Conservation (phyloP, 2,797 vertebrate species). For the Poecilia wingei region DNA sequence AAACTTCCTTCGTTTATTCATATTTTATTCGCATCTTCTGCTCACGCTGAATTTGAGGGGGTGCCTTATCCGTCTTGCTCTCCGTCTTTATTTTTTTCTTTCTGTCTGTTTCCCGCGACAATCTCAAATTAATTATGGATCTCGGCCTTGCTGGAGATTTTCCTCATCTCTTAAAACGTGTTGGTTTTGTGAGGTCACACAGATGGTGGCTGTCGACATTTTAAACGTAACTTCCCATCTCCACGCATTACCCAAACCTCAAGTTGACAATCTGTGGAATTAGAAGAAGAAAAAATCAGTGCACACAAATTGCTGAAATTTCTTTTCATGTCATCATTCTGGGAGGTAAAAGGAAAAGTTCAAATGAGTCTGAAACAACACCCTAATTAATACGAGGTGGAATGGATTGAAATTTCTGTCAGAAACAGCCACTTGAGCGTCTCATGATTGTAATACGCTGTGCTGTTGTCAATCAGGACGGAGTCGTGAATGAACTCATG, state of each 20-base stretch:
- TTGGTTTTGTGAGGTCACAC: conserved; percentile 31
- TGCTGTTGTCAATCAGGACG: not conserved
- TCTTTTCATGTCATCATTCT: not conserved
- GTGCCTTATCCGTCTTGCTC: conserved; percentile 45
- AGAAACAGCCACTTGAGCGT: not conserved
- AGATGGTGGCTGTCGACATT: conserved; percentile 23
- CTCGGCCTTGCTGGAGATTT: conserved; percentile 64
- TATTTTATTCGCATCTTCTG: conserved; percentile 81
- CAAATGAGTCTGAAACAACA: not conserved
- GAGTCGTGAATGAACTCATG: conserved; percentile 52
- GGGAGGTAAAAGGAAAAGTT: not conserved
- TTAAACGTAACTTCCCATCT: conserved; percentile 48
- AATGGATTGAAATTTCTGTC: not conserved
- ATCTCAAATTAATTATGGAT: conserved; percentile 77
- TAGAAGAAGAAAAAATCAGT: not conserved
- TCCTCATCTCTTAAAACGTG: conserved; percentile 34
- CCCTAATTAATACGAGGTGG: not conserved
- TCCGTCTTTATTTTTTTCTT: conserved; percentile 27
- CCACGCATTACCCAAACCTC: conserved; percentile 38
- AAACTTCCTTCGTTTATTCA: conserved; percentile 77
- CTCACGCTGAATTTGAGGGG: conserved; percentile 73
- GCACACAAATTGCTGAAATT: not conserved
- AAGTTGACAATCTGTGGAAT: not conserved
- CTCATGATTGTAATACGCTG: conserved; percentile 2
- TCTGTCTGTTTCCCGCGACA: conserved; percentile 66